phyloP scores from a whole-genome alignment of 2,888 invertebrate genomes.

The Mythimna ferrago region DNA sequence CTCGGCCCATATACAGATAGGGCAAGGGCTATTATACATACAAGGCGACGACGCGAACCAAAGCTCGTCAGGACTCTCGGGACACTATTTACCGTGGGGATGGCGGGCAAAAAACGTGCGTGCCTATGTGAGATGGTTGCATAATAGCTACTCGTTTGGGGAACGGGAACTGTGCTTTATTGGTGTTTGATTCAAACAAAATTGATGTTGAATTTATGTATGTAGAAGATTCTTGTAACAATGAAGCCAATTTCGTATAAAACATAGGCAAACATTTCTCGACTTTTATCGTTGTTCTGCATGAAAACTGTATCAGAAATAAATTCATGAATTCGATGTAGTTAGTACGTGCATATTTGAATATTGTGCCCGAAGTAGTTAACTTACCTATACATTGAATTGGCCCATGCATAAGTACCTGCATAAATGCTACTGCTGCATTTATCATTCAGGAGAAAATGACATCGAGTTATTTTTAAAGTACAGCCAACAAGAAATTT shows the following conservation, averaged over 20 bases:
- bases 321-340: slow-evolving; percentile 41
- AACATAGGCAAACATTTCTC: slow-evolving; percentile 17
- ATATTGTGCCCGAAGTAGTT: slow-evolving; percentile 29
- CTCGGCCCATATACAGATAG: slow-evolving; percentile 90
- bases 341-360: slow-evolving; percentile 31
- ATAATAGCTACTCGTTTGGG: slow-evolving; percentile 84
- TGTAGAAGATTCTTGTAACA: not conserved
- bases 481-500: slow-evolving; percentile 71
- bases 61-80: slow-evolving; percentile 80
- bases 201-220: slow-evolving; percentile 24
- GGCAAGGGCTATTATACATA: slow-evolving; percentile 88
- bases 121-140: slow-evolving; percentile 85
- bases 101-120: slow-evolving; percentile 80
- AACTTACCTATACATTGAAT: slow-evolving; percentile 28
- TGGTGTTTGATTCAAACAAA: slow-evolving; percentile 71
- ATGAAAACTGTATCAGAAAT: slow-evolving; percentile 31
- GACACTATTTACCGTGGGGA: slow-evolving; percentile 85
- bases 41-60: slow-evolving; percentile 70
- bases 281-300: slow-evolving; percentile 34
- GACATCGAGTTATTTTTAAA: slow-evolving; percentile 58
- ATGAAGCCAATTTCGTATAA: slow-evolving; percentile 3
- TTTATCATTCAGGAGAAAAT: slow-evolving; percentile 53
- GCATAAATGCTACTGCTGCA: slow-evolving; percentile 55
- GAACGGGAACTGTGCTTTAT: slow-evolving; percentile 81
- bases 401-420: slow-evolving; percentile 50